phyloP scores from a whole-genome alignment of 2,113 vertebrate genomes.

The Myrmophylax atrothorax region DNA sequence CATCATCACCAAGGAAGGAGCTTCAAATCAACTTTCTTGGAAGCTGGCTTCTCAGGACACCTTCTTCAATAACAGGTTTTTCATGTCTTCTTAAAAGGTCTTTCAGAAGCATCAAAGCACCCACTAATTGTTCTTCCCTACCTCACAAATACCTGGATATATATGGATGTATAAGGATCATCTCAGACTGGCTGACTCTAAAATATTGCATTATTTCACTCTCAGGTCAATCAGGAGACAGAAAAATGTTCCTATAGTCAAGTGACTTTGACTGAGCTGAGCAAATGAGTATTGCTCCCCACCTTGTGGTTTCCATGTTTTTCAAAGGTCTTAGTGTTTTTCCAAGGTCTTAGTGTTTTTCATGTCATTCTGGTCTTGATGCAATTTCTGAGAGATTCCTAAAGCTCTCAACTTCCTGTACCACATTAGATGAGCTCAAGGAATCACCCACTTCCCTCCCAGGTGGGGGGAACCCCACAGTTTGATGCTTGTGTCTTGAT shows the following conservation, averaged over 20 bases:
- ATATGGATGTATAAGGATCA: neutral
- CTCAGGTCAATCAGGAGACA: neutral
- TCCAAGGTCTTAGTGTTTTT: neutral
- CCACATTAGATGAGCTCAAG: neutral
- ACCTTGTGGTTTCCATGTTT: fast-evolving
- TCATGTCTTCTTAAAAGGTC: neutral
- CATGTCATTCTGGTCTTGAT: fast-evolving
- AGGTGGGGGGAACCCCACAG: neutral
- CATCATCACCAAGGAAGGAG: neutral
- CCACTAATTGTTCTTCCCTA: neutral
- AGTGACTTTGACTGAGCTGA: neutral
- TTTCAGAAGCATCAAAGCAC: neutral
- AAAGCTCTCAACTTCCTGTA: neutral
- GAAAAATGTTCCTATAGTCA: neutral
- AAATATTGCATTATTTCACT: neutral
- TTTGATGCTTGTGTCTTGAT: neutral
- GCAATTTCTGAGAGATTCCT: neutral
- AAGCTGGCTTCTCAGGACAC: neutral
- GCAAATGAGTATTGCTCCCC: fast-evolving
- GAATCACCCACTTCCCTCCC: neutral
- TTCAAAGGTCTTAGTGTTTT: neutral
- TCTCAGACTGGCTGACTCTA: neutral
- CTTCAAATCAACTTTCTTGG: neutral
- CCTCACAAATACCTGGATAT: neutral
- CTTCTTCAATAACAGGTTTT: conserved; percentile 23